Base-by-base conservation (phyloP, 2,113 vertebrate genomes). In the Myotis brandtii region DNA sequence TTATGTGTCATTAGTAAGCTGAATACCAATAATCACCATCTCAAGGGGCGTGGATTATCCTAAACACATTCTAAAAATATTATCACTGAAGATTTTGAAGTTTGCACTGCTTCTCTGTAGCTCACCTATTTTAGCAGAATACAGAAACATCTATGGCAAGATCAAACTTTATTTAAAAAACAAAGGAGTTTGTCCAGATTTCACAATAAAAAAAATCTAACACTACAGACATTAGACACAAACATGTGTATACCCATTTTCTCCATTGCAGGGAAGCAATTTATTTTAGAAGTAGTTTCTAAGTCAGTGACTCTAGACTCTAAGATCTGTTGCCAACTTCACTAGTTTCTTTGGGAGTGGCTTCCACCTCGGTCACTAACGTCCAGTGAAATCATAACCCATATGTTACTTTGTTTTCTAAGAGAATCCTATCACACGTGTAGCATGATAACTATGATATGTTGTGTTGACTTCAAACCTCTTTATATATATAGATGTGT, bases 61-160 rank as follows among this genome's bases (percentile, higher is more conserved):
- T 80, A 12, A 91, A 72, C 76, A 95, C 82, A 96, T 82, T 85
- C 70, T 89, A 84, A 40, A 95, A 91, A 83, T 73, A 91, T 85
- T 37, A 86, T 43, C 48, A 43, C 30, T 93, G 21, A 88, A 43
- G 62, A 93, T 43, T 62, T 25, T 43, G 9, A n/a, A 62, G 9
- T 87, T 34, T 52, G 2, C 14, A 46, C n/a, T 50, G 59, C 17
- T 87, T 82, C 18, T 79, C 8, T 91, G 2, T 72, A 79, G 52
- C 43, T 95, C 52, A 56, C 23, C 34, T 32, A n/a, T 32, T 79
- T 43, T 0, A 64, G 23, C 52, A 95, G 80, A 88, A 79, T 64
- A 64, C 40, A 95, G 72, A 84, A 85, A 88, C 9, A 81, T 6
- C 16, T 70, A 30, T 17, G 25, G 0, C 54, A 64, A 86, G 20